Evolutionary conservation across 2,113 vertebrate genomes (phyloP), one percentile per base, ranked within the genome.

Genomic region (Parus major): DNA sequence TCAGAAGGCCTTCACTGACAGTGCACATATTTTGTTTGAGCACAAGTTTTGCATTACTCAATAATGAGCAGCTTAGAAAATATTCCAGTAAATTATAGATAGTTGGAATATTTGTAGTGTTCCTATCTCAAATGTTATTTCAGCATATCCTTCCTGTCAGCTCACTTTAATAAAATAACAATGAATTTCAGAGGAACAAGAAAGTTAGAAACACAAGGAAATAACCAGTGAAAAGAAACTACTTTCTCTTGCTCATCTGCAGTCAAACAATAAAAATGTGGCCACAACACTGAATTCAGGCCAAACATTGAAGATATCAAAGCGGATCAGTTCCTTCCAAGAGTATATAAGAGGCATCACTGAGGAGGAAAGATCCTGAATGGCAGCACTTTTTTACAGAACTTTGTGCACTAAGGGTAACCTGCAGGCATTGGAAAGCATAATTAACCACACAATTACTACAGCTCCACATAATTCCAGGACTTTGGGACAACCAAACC

Each of bases 321-420:
- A 80, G 47, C 10, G 63, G 9, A 42, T 46, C 1, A 5, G 6
- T 6, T 57, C 21, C 27, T 94, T 66, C 6, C 10, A 41, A 53
- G 7, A 0, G 1, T 13, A 29, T 2, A 3, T 7, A 50, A 23
- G 6, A 49, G 28, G 16, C 12, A 55, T 6, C 12, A 63, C 4
- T 71, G 57, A 64, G 16, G 44, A 33, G 25, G 19, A 70, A 82
- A 66, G 12, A 52, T 36, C 31, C 28, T 14, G 31, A 81, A 66
- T 1, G 8, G 15, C 28, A 77, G 12, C 27, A 35, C 12, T 20
- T 39, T 9, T 31, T 73, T 20, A 53, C 21, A 36, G 22, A 27
- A 50, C 53, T 59, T 63, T 41, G 22, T 36, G 18, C 21, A 28
- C 25, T 66, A 50, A 44, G 31, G 3, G 23, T 42, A 44, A 22